Conservation (phyloP, 2,113 vertebrate species). For the Taurulus bubalis region DNA sequence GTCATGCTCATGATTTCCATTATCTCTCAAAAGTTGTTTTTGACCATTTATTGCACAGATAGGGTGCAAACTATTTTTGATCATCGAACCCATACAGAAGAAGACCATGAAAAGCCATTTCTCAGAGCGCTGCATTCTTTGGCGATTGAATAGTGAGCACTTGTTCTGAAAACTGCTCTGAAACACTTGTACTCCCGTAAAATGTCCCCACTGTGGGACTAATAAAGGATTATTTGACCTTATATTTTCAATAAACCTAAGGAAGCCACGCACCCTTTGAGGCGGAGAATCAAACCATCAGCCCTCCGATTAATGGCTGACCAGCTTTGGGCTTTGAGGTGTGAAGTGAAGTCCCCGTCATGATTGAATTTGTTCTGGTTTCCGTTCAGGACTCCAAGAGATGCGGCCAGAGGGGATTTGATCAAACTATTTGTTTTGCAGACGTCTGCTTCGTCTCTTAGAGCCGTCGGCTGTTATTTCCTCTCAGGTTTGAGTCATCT, state of each 20-base stretch:
- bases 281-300: background rate
- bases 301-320: background rate
- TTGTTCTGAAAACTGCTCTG: too few species aligned
- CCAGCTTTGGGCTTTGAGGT: background rate
- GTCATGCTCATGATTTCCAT: background rate
- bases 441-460: background rate
- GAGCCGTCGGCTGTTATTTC: background rate
- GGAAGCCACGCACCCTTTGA: too few species aligned
- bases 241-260: too few species aligned
- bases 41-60: background rate
- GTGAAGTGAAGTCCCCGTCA: background rate
- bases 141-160: too few species aligned
- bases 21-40: background rate
- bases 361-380: background rate
- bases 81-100: too few species aligned
- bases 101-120: too few species aligned
- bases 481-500: conserved; percentile 21
- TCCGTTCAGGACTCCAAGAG: background rate
- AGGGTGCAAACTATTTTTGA: background rate
- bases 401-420: background rate
- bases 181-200: too few species aligned
- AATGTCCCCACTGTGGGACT: too few species aligned
- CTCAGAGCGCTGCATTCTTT: too few species aligned
- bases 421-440: background rate
- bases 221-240: too few species aligned